A percentile compares a stretch with the other conserved stretches of the same genome.
Evolutionary conservation across 2,113 vertebrate genomes (phyloP).

Genomic region (Pangasianodon gigas): DNA sequence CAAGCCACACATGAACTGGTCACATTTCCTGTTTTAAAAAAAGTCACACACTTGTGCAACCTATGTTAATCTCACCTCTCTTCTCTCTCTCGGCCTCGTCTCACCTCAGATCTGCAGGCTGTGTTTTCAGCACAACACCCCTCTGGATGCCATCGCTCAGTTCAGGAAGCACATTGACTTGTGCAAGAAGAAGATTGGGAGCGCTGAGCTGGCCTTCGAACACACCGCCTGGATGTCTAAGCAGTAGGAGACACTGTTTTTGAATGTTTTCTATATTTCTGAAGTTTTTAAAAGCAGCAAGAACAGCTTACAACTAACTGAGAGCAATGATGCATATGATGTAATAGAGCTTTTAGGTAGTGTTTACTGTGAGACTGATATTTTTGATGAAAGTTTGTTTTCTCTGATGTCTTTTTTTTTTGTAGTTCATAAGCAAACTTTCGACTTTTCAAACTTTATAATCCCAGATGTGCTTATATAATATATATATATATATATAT

Average conservation of each 20-base stretch:
- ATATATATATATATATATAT: background rate
- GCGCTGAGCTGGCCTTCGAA: slow-evolving; percentile 92
- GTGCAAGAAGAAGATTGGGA: slow-evolving; percentile 97
- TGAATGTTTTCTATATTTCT: background rate
- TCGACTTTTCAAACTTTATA: background rate
- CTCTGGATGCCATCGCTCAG: slow-evolving; percentile 94
- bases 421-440: background rate
- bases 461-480: background rate
- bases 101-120: slow-evolving; percentile 88
- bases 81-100: background rate
- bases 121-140: slow-evolving; percentile 98
- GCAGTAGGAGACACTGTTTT: slow-evolving; percentile 78
- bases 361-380: background rate
- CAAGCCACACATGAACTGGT: slow-evolving; percentile 1
- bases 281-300: background rate
- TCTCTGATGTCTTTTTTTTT: background rate
- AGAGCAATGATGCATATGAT: background rate
- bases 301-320: background rate
- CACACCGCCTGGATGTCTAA: slow-evolving; percentile 99
- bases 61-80: background rate
- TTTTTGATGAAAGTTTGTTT: background rate
- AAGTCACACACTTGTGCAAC: background rate
- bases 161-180: slow-evolving; percentile 97
- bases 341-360: background rate
- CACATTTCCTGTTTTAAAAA: slow-evolving; percentile 1